These are phyloP conservation scores for Epicauta chinensis DNA, from an alignment of 1,140 invertebrate species.

Conservation along the genomic window DNA sequence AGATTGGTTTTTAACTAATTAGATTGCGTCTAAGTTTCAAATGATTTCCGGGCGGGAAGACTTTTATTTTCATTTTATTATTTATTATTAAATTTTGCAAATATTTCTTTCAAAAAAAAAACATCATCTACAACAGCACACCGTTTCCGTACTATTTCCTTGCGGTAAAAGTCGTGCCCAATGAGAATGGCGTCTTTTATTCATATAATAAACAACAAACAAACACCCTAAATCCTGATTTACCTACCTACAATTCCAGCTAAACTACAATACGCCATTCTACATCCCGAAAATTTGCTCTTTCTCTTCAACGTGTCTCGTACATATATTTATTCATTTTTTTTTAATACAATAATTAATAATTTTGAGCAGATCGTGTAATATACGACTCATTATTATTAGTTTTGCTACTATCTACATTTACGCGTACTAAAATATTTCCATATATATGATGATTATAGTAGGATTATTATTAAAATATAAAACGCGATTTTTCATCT, in stretches of 20 bases:
- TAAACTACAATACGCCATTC: constrained; percentile 23
- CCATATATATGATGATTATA: constrained; percentile 28
- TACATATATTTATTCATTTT: neutral
- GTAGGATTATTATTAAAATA: constrained; percentile 38
- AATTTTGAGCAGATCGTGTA: constrained; percentile 31
- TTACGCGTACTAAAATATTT: constrained; percentile 39
- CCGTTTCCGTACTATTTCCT: constrained; percentile 9
- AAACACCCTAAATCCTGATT: neutral
- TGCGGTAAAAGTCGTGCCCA: constrained; percentile 35
- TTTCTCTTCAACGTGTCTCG: constrained; percentile 1
- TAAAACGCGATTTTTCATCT: constrained; percentile 38
- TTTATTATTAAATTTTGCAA: no score
- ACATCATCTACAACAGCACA: constrained; percentile 36
- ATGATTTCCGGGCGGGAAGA: constrained; percentile 42
- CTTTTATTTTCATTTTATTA: constrained; percentile 24
- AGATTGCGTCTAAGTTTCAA: constrained; percentile 13
- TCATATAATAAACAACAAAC: constrained; percentile 2
- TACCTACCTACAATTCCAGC: constrained; percentile 17
- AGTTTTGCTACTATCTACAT: constrained; percentile 31
- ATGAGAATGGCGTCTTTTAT: constrained; percentile 26
- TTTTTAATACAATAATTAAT: no score
- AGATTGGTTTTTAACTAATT: neutral
- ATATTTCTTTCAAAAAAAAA: constrained; percentile 17
- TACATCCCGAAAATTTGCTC: constrained; percentile 27
- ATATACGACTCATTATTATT: constrained; percentile 15